Base-by-base conservation (phyloP, 2,797 vertebrate species). In the Chaenodraco wilsoni region DNA sequence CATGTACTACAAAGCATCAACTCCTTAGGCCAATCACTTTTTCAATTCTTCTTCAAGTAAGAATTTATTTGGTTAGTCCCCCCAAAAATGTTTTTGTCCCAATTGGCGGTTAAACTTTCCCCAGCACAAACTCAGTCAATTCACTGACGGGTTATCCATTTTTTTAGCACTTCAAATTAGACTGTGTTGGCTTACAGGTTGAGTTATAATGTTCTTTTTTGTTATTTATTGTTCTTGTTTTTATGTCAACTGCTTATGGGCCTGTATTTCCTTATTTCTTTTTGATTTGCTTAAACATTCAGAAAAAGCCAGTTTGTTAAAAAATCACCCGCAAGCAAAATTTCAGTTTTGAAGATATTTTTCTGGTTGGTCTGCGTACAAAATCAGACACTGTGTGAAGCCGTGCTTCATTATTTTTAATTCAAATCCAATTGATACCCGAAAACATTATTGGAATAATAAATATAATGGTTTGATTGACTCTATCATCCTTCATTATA, bases 361-460 rank as follows among this genome's bases (percentile, higher is more conserved):
- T 43, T 50, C 46, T 27, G 15, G 10, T 43, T 43, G 14, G 9
- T 57, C 13, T 23, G 16, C 31, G 40, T n/a, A 56, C 15, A 23
- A 16, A 57, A 48, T 17, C 15, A 17, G 14, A 48, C 7, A 16
- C 8, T 10, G 17, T 11, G 5, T 19, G 21, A 51, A 51, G 14
- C 9, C 23, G 31, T 1, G 1, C 41, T 9, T 61, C n/a, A 58
- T 21, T 19, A 62, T 45, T 61, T 60, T 60, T 8, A 45, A 60
- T 45, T 6, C 15, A 41, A 65, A 76, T 48, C 15, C 16, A 54
- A 55, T 60, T 60, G n/a, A 61, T 65, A 51, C 3, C 31, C 44
- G 5, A 72, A 16, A 77, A 48, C 44, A 14, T n/a, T 2, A 15
- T 43, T 14, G 7, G 41, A 58, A 43, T 21, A 21, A 56, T 56